Evolutionary conservation across 2,113 vertebrate genomes (phyloP), one percentile per base, ranked within the genome.

Genomic region (Eublepharis macularius): DNA sequence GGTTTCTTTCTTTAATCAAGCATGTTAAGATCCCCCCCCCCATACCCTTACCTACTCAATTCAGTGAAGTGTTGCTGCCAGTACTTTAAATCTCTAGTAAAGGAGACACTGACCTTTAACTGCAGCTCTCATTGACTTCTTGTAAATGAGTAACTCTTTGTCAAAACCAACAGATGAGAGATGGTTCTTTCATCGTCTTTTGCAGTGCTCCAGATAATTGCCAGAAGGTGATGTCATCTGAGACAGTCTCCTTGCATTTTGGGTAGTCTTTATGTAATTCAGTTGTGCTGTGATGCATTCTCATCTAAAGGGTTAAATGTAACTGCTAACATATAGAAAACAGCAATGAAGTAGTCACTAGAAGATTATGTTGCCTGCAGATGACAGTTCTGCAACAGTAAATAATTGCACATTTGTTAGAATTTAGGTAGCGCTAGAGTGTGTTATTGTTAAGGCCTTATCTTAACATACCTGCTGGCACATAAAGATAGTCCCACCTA

Each of bases 1-100:
- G 29, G 66, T 88, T 45, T 26, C 41, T 86, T 90, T 90, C 84
- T 85, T 73, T 74, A 32, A 51, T 83, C 54, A 90, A 79, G 54
- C 41, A 43, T 80, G 6, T n/a, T 79, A 66, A 24, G 1, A 14
- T 4, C 84, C 77, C 83, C 85, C 14, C 8, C 34, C 16, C 7
- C 29, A 51, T 4, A 2, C 87, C 90, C 93, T 90, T 65, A 69
- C 14, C 65, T 87, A 1, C 39, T 93, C 43, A 43, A 26, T 83
- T 91, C 12, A 84, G 51, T 26, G 0, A 91, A 89, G 26, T 80
- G 6, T 80, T 91, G 70, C 41, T 91, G 70, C 41, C 87, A 34
- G 29, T 65, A 90, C 81, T 91, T 90, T 92, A 75, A 84, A 83
- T 73, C 82, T 74, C 29, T 86, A 76, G 47, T 76, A 69, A 76